These are phyloP conservation scores for Nannoperca australis DNA, from an alignment of 2,797 vertebrate genomes.

Conservation along the genomic window DNA sequence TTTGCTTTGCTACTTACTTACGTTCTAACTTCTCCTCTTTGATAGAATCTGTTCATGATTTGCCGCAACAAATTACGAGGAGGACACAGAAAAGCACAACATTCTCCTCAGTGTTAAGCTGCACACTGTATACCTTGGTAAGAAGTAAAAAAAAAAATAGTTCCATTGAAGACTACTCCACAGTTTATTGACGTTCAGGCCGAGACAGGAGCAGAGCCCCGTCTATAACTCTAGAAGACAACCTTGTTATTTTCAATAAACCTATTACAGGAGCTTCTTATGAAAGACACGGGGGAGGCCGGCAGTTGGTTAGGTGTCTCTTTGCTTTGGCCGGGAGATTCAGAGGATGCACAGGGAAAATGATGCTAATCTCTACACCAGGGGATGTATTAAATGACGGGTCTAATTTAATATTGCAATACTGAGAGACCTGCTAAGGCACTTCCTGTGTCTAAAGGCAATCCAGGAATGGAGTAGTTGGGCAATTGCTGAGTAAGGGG, in stretches of 20 bases:
- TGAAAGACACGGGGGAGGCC: constrained; percentile 62
- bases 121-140: not conserved
- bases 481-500: constrained; percentile 73
- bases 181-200: constrained; percentile 65
- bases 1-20: not conserved
- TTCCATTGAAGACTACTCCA: constrained; percentile 50
- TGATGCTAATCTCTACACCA: constrained; percentile 73
- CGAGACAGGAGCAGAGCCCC: constrained; percentile 63
- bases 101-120: constrained; percentile 8
- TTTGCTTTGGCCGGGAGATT: constrained; percentile 64
- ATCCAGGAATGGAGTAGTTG: constrained; percentile 69
- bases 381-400: constrained; percentile 80
- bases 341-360: constrained; percentile 70
- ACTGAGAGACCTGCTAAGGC: constrained; percentile 79
- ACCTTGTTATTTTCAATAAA: constrained; percentile 84
- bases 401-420: constrained; percentile 81
- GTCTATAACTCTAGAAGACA: constrained; percentile 79
- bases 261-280: constrained; percentile 75
- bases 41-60: constrained; percentile 26
- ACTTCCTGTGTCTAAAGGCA: constrained; percentile 82
- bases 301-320: constrained; percentile 72
- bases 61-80: constrained; percentile 1
- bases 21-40: not conserved
- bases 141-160: constrained; percentile 22
- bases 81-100: not conserved